phyloP scores from a whole-genome alignment of 2,113 vertebrate species.

The Paradoxurus hermaphroditus region DNA sequence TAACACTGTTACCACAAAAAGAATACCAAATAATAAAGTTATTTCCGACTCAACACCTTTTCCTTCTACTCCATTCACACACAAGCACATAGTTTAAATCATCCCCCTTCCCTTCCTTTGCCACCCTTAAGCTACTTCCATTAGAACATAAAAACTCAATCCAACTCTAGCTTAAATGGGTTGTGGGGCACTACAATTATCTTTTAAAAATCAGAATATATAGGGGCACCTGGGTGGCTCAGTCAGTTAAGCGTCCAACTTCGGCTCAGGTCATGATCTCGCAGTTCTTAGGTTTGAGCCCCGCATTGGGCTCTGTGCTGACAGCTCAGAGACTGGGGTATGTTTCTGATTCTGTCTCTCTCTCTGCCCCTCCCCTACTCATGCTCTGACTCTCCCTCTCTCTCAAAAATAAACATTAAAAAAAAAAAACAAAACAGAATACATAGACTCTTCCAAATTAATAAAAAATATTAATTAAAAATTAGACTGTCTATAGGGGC shows the following conservation, averaged over 20 bases:
- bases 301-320: too few species aligned
- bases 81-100: background rate
- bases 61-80: constrained; percentile 1
- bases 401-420: too few species aligned
- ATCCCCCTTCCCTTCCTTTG: background rate
- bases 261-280: too few species aligned
- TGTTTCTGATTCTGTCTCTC: too few species aligned
- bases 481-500: background rate
- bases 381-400: too few species aligned
- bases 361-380: too few species aligned
- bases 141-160: background rate
- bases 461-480: background rate
- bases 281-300: too few species aligned
- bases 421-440: constrained; percentile 18
- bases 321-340: too few species aligned
- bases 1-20: background rate
- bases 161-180: background rate
- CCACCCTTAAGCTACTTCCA: background rate
- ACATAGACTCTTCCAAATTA: background rate
- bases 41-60: background rate
- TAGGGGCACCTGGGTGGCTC: too few species aligned
- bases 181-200: background rate
- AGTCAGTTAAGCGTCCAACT: too few species aligned
- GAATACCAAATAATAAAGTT: background rate
- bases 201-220: background rate